Evolutionary conservation across 1,140 invertebrate genomes (phyloP).

Genomic region (Ostrea edulis): DNA sequence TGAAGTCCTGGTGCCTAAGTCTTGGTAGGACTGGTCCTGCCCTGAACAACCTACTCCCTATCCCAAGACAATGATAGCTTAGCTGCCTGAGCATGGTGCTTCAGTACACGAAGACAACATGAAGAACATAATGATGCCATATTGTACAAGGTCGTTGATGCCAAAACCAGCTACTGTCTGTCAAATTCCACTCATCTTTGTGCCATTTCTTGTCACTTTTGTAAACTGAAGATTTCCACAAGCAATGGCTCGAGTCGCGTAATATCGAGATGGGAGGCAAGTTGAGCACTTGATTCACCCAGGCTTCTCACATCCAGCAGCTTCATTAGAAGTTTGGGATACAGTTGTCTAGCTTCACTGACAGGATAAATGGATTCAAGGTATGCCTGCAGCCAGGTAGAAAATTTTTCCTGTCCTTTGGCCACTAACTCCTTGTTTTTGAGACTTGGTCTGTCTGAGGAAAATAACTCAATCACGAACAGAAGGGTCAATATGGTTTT

Average conservation of each 20-base stretch:
- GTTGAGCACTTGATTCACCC: constrained; percentile 70
- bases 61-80: constrained; percentile 32
- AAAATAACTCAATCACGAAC: constrained; percentile 93
- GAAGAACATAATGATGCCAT: constrained; percentile 17
- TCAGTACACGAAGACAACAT: constrained; percentile 35
- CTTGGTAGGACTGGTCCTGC: background rate
- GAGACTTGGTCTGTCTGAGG: constrained; percentile 88
- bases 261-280: constrained; percentile 71
- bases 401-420: constrained; percentile 94
- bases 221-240: constrained; percentile 73
- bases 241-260: constrained; percentile 71
- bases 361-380: constrained; percentile 88
- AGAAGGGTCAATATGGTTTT: constrained; percentile 94
- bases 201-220: constrained; percentile 59
- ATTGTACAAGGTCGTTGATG: constrained; percentile 34
- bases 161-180: constrained; percentile 9
- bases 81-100: constrained; percentile 30
- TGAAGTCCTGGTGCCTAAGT: background rate
- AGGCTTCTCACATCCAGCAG: constrained; percentile 84
- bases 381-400: constrained; percentile 91
- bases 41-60: background rate
- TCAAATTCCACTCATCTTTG: background rate
- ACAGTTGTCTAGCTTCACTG: constrained; percentile 88
- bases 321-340: constrained; percentile 92
- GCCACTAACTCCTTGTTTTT: constrained; percentile 91